Conservation (phyloP, 2,797 vertebrate species). For the Hydrolagus colliei region DNA sequence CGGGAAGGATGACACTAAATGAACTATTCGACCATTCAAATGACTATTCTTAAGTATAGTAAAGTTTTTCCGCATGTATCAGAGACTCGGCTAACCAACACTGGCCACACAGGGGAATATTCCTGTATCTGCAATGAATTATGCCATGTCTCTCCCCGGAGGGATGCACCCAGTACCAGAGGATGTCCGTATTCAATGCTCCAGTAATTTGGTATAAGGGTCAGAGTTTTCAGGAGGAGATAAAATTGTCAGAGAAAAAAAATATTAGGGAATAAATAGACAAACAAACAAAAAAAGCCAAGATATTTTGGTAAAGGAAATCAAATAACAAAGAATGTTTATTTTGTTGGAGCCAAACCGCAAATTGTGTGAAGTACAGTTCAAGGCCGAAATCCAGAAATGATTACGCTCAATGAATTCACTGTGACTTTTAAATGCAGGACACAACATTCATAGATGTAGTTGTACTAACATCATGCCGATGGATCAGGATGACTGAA, state of each 20-base stretch:
- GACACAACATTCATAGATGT: background rate
- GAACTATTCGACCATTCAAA: no score
- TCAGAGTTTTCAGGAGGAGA: no score
- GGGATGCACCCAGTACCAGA: no score
- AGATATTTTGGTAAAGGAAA: background rate
- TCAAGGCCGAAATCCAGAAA: background rate
- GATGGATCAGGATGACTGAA: background rate
- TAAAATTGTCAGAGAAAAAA: background rate
- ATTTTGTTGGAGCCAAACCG: background rate
- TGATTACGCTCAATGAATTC: background rate
- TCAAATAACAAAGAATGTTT: background rate
- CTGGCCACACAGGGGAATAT: no score
- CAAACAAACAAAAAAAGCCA: background rate
- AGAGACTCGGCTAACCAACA: no score
- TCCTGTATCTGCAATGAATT: no score
- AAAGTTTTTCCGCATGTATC: no score
- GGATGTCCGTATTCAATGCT: no score
- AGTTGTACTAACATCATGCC: background rate
- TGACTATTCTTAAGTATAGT: no score
- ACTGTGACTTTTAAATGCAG: background rate
- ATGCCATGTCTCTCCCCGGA: no score
- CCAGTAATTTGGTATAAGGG: no score
- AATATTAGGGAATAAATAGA: background rate
- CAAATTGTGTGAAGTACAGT: background rate
- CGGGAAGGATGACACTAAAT: no score